Evolutionary conservation across 1,140 invertebrate genomes (phyloP), one percentile per base, ranked within the genome.

Genomic region (Conus ventricosus): DNA sequence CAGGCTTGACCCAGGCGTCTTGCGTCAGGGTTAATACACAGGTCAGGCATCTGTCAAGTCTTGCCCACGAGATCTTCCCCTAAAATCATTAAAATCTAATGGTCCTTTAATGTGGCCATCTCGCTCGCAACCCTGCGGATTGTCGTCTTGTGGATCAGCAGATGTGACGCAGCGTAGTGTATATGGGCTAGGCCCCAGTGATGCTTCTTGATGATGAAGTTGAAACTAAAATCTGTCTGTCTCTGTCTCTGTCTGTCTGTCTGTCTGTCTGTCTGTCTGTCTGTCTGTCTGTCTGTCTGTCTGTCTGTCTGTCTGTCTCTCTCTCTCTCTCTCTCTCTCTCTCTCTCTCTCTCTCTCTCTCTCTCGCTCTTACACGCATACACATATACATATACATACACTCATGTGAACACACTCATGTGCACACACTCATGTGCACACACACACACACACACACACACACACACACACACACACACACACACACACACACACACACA

Each of bases 371-470:
- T 25, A 13, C 76, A 20, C 51, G 3, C 57, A n/a, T n/a, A 76
- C 71, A 25, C 71, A 76, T n/a, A 23, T 23, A 6, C 71, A 23
- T n/a, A 76, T 23, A 6, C 20, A 76, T 1, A 25, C 71, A 76
- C 71, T 8, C 71, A 25, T 23, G 4, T 23, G 23, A 13, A 1
- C 25, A 25, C 25, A 25, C 71, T 4, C 20, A 25, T 23, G 23
- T 23, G 23, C 71, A 76, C 71, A 76, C 71, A 76, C 71, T 4
- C 71, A 6, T 23, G 6, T n/a, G 23, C 71, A 76, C 71, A 76
- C 71, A 76, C 71, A 76, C 71, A 76, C 71, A 76, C 71, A 76
- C 71, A 76, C 25, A 76, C 71, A 76, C 71, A 76, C 71, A 76
- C 71, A 76, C 71, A 76, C 71, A 76, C 25, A 76, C 71, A 76